A percentile compares a stretch with the other conserved stretches of the same genome.
Evolutionary conservation across 2,888 invertebrate genomes (phyloP).

Genomic region (Mesodorylaimus sp.): DNA sequence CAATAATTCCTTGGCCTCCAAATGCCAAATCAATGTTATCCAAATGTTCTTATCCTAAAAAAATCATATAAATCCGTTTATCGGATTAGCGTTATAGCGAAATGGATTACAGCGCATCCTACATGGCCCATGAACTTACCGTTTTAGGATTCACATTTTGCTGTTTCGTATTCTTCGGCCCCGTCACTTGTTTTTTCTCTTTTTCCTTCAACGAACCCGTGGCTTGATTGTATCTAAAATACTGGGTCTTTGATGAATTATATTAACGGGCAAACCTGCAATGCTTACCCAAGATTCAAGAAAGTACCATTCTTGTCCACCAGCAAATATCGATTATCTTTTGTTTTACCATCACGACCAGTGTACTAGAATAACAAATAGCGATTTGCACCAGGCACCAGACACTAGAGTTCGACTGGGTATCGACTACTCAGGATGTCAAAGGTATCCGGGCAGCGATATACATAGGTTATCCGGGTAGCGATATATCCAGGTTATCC

Average conservation of each 20-base stretch:
- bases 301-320: conserved; percentile 59
- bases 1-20: conserved; percentile 58
- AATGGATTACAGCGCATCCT: too few species aligned
- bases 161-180: background rate
- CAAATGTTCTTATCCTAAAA: conserved; percentile 59
- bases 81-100: too few species aligned
- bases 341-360: conserved; percentile 32
- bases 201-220: conserved; percentile 7
- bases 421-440: too few species aligned
- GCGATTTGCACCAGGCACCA: too few species aligned
- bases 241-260: background rate
- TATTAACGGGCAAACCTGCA: background rate
- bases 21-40: conserved; percentile 60
- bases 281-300: conserved; percentile 42
- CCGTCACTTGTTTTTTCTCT: conserved; percentile 2
- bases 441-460: too few species aligned
- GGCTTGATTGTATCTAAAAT: conserved; percentile 10
- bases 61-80: too few species aligned
- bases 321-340: conserved; percentile 45
- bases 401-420: too few species aligned
- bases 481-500: too few species aligned
- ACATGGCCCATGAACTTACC: background rate
- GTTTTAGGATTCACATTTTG: background rate
- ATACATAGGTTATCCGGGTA: too few species aligned
- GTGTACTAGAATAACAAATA: too few species aligned